Base-by-base conservation (phyloP, 2,113 vertebrate species). In the Elachura formosa region DNA sequence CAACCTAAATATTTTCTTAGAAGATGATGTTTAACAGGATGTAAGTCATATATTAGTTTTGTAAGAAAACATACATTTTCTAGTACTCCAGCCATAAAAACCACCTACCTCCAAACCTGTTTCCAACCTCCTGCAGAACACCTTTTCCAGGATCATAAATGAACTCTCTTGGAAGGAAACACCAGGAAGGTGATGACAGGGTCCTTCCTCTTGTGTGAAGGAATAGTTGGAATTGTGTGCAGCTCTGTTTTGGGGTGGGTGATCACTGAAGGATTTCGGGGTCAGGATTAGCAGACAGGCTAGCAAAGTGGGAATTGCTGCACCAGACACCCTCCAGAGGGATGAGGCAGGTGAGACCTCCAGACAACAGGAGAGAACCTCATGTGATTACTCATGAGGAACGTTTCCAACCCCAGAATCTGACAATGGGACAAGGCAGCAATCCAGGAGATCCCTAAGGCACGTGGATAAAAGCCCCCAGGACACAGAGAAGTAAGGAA, bases 1-100 rank as follows among this genome's bases (percentile, higher is more conserved):
- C 94, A 97, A 97, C 90, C 79, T 91, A 95, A 97, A 87, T 96
- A 96, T 96, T 97, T 97, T 96, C 83, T 94, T 93, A 91, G 90
- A 97, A 92, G 90, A 96, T 84, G 79, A 67, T 96, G 97, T 96
- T 96, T 96, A 97, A 96, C 87, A 96, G 87, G 86, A 97, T 94
- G 88, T 29, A 96, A 96, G 78, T 92, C 74, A 94, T 77, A 61
- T 78, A 95, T 91, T 96, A 94, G 80, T 90, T 96, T 88, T 95
- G 54, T 91, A 96, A 96, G 61, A 96, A 97, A 97, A 92, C 90
- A 96, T 66, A 96, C 33, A 94, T 93, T 91, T 92, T 96, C 74
- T 97, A 95, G 75, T 87, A 90, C 58, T 96, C 67, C 49, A 83
- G 91, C 78, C 91, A 94, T 89, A 96, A 83, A 97, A 95, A 78